A percentile compares a stretch with the other conserved stretches of the same genome.
Conservation (phyloP, 2,888 invertebrate genomes). For the Phorcus lineatus region DNA sequence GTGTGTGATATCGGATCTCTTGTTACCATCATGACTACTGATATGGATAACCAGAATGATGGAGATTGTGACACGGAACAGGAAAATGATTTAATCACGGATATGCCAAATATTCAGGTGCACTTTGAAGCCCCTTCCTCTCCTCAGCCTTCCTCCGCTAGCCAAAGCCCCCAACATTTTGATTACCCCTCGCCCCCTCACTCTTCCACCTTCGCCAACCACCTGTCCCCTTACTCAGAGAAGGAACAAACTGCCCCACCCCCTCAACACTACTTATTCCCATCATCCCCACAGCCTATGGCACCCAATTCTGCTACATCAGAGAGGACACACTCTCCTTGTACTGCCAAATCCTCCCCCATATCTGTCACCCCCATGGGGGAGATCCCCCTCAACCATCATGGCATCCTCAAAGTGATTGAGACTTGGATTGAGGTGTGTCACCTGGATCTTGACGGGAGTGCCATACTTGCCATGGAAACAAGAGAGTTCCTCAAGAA, state of each 20-base stretch:
- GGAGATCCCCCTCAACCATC: conserved; percentile 70
- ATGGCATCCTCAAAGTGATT: conserved; percentile 70
- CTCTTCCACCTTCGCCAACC: conserved; percentile 35
- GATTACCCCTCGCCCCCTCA: conserved; percentile 58
- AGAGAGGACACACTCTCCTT: conserved; percentile 30
- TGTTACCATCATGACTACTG: conserved; percentile 67
- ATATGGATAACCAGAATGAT: conserved; percentile 49
- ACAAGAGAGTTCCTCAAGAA: conserved; percentile 78
- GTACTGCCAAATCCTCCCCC: conserved; percentile 39
- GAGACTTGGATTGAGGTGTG: conserved; percentile 73
- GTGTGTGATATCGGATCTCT: conserved; percentile 43
- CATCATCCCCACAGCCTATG: conserved; percentile 29
- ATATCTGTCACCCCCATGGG: conserved; percentile 50
- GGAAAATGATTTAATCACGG: conserved; percentile 34
- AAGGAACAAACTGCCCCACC: not conserved
- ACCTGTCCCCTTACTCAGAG: conserved; percentile 22
- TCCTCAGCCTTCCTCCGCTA: conserved; percentile 63
- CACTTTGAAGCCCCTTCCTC: conserved; percentile 73
- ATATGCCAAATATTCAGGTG: conserved; percentile 65
- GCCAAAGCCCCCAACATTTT: conserved; percentile 64
- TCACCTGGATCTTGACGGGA: conserved; percentile 69
- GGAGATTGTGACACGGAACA: conserved; percentile 32
- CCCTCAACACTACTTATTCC: conserved; percentile 35
- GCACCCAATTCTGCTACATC: conserved; percentile 40
- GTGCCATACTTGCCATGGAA: conserved; percentile 76